Percentiles rank a stretch among this genome's conserved stretches.
Conservation (phyloP, 2,113 vertebrate species). For the Caracal caracal region DNA sequence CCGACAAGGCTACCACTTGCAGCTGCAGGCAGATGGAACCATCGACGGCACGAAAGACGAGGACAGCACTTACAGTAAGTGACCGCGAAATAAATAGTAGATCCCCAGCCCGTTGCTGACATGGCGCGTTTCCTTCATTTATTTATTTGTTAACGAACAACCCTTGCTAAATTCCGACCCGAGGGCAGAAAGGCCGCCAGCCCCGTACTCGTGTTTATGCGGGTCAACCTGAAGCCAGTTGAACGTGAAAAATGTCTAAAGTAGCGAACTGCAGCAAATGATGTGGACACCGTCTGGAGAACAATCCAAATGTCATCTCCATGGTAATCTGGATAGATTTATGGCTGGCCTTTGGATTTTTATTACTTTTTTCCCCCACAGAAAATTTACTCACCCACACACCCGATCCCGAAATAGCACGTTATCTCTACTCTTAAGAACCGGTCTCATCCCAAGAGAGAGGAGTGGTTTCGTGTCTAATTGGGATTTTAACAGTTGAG, state of each 20-base stretch:
- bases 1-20: conserved; percentile 98
- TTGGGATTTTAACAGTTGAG: background rate
- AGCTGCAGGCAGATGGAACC: conserved; percentile 98
- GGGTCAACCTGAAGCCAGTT: conserved; percentile 51
- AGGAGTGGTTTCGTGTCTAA: conserved; percentile 41
- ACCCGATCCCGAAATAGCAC: conserved; percentile 81
- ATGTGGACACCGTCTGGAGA: conserved; percentile 81
- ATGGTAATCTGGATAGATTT: conserved; percentile 85
- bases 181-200: conserved; percentile 2
- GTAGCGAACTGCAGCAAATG: conserved; percentile 77
- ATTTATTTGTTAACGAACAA: background rate
- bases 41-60: conserved; percentile 99
- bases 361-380: conserved; percentile 79
- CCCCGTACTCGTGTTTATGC: background rate
- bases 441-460: conserved; percentile 72
- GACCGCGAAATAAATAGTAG: conserved; percentile 24
- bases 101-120: conserved; percentile 61
- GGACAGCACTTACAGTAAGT: conserved; percentile 98
- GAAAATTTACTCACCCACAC: conserved; percentile 86
- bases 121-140: conserved; percentile 5
- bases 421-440: conserved; percentile 76
- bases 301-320: conserved; percentile 87
- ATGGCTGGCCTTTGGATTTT: conserved; percentile 85
- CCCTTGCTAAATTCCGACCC: conserved; percentile 25
- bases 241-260: conserved; percentile 68